Percentiles rank a stretch among this genome's conserved stretches.
Conservation (phyloP, 2,113 vertebrate genomes). For the Dicrurus megarhynchus region DNA sequence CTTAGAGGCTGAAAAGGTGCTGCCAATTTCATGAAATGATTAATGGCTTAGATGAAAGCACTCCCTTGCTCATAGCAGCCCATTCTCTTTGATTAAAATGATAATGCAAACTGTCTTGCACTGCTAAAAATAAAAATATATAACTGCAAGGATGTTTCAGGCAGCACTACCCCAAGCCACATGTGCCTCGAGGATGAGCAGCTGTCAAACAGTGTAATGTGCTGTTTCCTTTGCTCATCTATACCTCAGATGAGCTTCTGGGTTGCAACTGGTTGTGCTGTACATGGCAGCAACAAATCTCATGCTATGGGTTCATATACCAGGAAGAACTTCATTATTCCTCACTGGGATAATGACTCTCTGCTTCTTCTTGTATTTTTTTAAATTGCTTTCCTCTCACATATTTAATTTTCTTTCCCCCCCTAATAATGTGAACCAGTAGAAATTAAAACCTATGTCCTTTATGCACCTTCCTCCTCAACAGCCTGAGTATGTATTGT, state of each 20-base stretch:
- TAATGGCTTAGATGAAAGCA: neutral
- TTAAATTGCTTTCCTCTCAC: fast-evolving
- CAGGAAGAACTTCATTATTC: neutral
- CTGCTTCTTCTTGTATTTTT: neutral
- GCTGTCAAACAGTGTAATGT: neutral
- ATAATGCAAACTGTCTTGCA: neutral
- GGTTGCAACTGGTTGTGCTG: neutral
- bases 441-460: neutral
- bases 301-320: neutral
- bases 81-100: neutral
- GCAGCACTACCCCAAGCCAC: neutral
- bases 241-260: neutral
- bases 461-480: neutral
- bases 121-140: neutral
- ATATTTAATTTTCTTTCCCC: neutral
- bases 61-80: neutral
- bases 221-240: neutral
- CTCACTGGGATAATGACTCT: neutral
- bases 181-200: neutral
- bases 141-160: neutral
- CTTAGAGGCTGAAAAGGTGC: neutral
- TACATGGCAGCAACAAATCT: neutral
- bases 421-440: too few species aligned
- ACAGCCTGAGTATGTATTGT: neutral
- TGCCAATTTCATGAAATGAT: neutral